phyloP scores from a whole-genome alignment of 2,113 vertebrate genomes.

The Laticauda laticaudata region DNA sequence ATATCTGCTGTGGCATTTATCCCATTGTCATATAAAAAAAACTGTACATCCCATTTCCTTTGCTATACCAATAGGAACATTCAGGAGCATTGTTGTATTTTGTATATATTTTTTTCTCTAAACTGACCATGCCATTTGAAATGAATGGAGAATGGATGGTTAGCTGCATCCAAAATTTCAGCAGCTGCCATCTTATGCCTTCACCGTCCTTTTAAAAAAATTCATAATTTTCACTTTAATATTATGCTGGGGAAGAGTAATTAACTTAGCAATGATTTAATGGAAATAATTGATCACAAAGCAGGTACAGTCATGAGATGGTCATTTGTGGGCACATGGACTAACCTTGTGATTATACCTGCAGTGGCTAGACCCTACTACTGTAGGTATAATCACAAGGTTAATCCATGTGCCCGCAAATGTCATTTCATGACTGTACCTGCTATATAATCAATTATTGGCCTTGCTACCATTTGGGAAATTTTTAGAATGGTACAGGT shows the following conservation, averaged over 20 bases:
- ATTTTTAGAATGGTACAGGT: background rate
- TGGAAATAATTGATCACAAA: background rate
- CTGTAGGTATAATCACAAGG: background rate
- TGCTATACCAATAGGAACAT: background rate
- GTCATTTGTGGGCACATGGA: background rate
- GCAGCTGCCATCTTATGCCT: background rate
- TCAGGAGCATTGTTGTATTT: background rate
- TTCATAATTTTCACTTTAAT: background rate
- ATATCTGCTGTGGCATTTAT: background rate
- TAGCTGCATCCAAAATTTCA: background rate
- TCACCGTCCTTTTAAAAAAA: background rate
- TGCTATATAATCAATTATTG: background rate
- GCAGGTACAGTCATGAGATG: background rate
- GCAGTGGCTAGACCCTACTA: background rate
- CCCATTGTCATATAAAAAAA: background rate
- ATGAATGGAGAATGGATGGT: background rate
- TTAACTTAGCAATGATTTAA: background rate
- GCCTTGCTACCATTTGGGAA: background rate
- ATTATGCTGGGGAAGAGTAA: background rate
- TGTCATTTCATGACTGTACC: background rate
- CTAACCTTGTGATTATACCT: background rate
- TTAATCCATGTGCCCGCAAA: background rate
- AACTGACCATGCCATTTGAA: background rate
- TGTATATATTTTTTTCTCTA: background rate
- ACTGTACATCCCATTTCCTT: background rate